A percentile compares a stretch with the other conserved stretches of the same genome.
Evolutionary conservation across 2,113 vertebrate genomes (phyloP).

Genomic region (Charadrius vociferus): DNA sequence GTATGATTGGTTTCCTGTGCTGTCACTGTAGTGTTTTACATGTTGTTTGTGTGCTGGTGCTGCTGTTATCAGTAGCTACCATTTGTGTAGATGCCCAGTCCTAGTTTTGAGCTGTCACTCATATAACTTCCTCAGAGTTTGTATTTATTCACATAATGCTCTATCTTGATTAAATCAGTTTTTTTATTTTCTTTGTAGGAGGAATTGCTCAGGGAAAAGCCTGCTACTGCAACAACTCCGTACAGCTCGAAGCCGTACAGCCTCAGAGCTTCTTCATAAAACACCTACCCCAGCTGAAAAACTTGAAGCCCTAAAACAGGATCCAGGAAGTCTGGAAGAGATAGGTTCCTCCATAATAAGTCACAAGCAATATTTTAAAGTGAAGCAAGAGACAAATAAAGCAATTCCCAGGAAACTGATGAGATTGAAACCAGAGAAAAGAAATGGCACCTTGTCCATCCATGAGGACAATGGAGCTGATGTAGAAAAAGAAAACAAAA

Average conservation of each 20-base stretch:
- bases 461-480: background rate
- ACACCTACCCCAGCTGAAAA: background rate
- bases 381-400: background rate
- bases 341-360: background rate
- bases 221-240: slow-evolving; percentile 11
- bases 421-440: background rate
- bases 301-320: background rate
- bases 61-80: background rate
- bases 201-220: slow-evolving; percentile 46
- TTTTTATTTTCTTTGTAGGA: slow-evolving; percentile 34
- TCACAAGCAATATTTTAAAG: background rate
- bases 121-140: background rate
- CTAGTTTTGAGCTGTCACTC: background rate
- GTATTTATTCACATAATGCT: background rate
- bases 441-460: background rate
- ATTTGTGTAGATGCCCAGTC: background rate
- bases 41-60: background rate
- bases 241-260: background rate
- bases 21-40: background rate
- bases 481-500: background rate
- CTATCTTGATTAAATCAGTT: background rate
- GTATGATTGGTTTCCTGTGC: background rate
- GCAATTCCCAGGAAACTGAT: background rate
- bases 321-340: background rate
- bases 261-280: background rate